Conservation (phyloP, 1,140 invertebrate species). For the Tetramorium parvispinum region DNA sequence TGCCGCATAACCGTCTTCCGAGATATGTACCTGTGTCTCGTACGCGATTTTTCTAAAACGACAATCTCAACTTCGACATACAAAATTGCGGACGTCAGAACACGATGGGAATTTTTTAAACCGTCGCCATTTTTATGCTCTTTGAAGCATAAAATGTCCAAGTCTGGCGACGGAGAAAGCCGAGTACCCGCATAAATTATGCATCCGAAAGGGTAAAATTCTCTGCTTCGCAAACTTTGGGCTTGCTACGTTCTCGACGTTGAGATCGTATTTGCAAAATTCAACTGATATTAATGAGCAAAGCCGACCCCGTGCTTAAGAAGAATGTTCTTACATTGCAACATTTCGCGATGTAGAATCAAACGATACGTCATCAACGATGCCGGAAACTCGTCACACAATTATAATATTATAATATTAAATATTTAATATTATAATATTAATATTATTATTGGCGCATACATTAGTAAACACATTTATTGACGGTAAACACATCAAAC, state of each 20-base stretch:
- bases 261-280: slow-evolving; percentile 57
- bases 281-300: slow-evolving; percentile 58
- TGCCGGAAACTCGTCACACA: neutral
- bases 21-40: neutral
- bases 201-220: slow-evolving; percentile 51
- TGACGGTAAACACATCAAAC: neutral
- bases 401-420: neutral
- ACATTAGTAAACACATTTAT: neutral
- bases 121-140: slow-evolving; percentile 59
- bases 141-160: slow-evolving; percentile 64
- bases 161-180: slow-evolving; percentile 56
- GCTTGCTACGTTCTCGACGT: slow-evolving; percentile 16
- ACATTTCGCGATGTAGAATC: neutral
- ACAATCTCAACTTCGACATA: slow-evolving; percentile 53
- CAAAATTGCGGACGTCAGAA: slow-evolving; percentile 31
- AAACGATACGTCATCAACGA: neutral
- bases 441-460: neutral
- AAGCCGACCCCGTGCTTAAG: slow-evolving; percentile 31
- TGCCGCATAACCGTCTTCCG: neutral
- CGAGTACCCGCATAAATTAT: slow-evolving; percentile 65
- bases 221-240: slow-evolving; percentile 50
- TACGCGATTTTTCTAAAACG: slow-evolving; percentile 32
- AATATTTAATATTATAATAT: too few species aligned
- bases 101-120: slow-evolving; percentile 45
- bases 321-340: slow-evolving; percentile 14